Evolutionary conservation across 2,797 vertebrate species (phyloP), one percentile per base, ranked within the genome.

Genomic region (Amblyopsis hoosieri): DNA sequence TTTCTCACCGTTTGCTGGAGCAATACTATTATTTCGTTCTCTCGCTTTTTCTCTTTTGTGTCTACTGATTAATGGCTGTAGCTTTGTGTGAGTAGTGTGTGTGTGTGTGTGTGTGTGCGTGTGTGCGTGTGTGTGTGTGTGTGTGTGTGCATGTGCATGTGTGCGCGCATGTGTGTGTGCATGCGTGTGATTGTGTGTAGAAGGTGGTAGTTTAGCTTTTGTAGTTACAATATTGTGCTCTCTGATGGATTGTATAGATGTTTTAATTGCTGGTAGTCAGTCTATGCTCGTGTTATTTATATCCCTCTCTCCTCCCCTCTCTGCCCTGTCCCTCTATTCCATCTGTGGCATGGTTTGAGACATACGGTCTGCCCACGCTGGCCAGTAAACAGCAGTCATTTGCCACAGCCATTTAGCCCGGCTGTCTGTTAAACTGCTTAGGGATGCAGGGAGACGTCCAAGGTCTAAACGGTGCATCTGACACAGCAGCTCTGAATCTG

Each of bases 351-450:
- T 58, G 62, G 78, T 85, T 72, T 75, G 77, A 86, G 81, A 87
- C 82, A 33, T 80, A 84, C 66, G 82, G 85, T 86, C 85, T 87
- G 14, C 65, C 85, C 89, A 67, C 87, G 85, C 64, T 62, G 70
- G 81, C 84, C 82, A 75, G 53, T 74, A 69, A 79, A 74, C 71
- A 73, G 77, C 74, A 75, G 56, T 66, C 63, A 52, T 71, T 62
- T 59, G 72, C 75, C 79, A 72, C 60, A 56, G 70, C 74, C 78
- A 62, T 79, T 80, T 73, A 67, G 71, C 55, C 11, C 67, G 10
- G 75, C 29, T 60, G 83, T 78, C 81, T 87, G 81, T 70, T 80
- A 66, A 47, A 69, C 73, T 83, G 73, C 69, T 87, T 78, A 82
- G 69, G 63, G 46, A 5, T 60, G 69, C 57, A 50, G 52, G 61